Evolutionary conservation across 2,888 invertebrate genomes (phyloP), one percentile per base, ranked within the genome.

Genomic region (Torymus auratus): DNA sequence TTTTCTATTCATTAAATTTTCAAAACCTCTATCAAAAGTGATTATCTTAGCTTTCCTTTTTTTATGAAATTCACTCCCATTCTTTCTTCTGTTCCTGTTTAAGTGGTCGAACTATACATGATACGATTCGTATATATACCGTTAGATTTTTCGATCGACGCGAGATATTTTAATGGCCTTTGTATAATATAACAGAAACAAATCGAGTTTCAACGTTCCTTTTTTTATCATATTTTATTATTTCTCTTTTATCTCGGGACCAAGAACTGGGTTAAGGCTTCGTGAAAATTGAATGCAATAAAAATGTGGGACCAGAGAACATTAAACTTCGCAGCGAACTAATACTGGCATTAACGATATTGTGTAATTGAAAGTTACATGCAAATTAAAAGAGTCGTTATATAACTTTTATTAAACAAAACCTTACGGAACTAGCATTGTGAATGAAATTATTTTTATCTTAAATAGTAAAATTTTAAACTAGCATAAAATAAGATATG

Each of bases 221-320:
- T 69, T 74, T 52, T 52, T 53, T n/a, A 20, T 64, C 58, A 41
- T 78, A 71, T 67, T 78, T 69, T 70, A 80, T 74, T 75, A 55
- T n/a, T n/a, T 65, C 60, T 75, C 15, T 79, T 65, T 75, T 71
- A 75, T 80, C 75, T 62, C 50, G 23, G 53, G 5, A 15, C 20
- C 20, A 23, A 56, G 23, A 77, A 77, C 72, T 81, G 17, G 80
- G 80, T 81, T 77, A 76, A 81, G 80, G 76, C 69, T 80, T 61
- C 58, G 68, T 52, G 68, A 68, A 77, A 77, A 81, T 77, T 77
- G 68, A 68, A 77, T 72, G 68, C 62, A 15, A 41, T 80, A 76
- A 76, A 72, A 71, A 55, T 72, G 13, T 20, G 62, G 60, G 60
- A n/a, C 14, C 13, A 13, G 67, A 53, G 23, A 60, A 75, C 68